Evolutionary conservation across 35 echinoderm and acorn worm species (phyloP).

Genomic region (Strongylocentrotus purpuratus): DNA sequence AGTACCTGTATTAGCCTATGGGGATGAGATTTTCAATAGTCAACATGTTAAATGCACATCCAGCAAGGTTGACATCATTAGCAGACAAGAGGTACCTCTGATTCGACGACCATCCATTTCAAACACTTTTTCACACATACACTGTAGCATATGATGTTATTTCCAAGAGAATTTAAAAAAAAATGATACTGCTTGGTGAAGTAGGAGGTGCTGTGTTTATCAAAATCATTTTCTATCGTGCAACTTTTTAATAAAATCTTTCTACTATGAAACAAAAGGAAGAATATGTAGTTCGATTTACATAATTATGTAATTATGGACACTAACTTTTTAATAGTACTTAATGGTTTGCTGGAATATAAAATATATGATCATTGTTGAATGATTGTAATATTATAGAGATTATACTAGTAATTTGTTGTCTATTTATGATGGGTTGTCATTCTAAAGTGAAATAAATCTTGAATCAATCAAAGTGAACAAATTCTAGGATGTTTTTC

Average conservation of each 20-base stretch:
- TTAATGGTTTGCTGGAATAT: not conserved
- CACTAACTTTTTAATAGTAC: constrained; percentile 12
- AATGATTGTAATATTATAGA: not conserved
- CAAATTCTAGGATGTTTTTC: not conserved
- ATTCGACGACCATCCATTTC: too few species aligned
- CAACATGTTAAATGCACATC: not conserved
- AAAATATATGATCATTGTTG: not conserved
- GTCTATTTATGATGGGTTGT: not conserved
- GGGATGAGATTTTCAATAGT: not conserved
- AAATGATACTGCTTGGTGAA: not conserved
- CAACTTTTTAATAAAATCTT: not conserved
- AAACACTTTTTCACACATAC: too few species aligned
- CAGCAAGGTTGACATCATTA: not conserved
- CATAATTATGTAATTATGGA: not conserved
- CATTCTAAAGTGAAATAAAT: not conserved
- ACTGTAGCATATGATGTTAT: too few species aligned
- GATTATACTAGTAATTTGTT: not conserved
- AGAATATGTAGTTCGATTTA: not conserved
- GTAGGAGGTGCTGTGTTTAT: not conserved
- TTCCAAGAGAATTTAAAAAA: too few species aligned
- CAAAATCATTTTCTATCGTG: not conserved
- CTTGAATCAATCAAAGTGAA: not conserved
- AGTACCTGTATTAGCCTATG: too few species aligned
- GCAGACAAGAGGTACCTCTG: too few species aligned
- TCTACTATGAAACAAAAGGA: not conserved